These are phyloP conservation scores for Microvelia longipes DNA, from an alignment of 1,140 invertebrate genomes.

Conservation along the genomic window DNA sequence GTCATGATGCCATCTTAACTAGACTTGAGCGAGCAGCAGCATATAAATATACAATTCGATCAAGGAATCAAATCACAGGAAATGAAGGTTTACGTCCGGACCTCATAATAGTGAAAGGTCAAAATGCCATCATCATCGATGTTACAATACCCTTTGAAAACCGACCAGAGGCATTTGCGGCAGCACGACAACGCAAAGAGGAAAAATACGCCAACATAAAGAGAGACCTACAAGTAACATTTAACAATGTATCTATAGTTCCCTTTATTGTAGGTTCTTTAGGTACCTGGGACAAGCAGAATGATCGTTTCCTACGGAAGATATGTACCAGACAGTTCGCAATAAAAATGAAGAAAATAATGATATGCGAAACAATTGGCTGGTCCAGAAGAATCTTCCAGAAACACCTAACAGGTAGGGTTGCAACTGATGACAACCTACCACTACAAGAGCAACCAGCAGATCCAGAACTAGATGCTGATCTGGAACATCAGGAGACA, in stretches of 20 bases:
- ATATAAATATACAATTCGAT: neutral
- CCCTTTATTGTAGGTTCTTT: conserved; percentile 3
- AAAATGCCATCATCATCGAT: conserved; percentile 22
- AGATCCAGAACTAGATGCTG: neutral
- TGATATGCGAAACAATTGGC: conserved; percentile 20
- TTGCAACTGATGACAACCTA: neutral
- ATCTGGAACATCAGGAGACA: neutral
- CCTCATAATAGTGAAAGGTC: conserved; percentile 22
- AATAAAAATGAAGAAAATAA: conserved; percentile 18
- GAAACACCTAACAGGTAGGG: conserved; percentile 5
- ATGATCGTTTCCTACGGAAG: neutral
- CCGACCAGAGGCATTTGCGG: conserved; percentile 14
- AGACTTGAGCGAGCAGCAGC: neutral
- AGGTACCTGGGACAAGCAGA: conserved; percentile 6
- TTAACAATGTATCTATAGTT: neutral
- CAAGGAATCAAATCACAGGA: conserved; percentile 8
- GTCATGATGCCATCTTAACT: neutral
- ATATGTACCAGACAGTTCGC: neutral
- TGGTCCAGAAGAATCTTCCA: conserved; percentile 23
- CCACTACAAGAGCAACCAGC: neutral
- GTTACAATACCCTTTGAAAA: conserved; percentile 30
- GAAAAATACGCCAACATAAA: conserved; percentile 19
- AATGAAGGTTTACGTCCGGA: conserved; percentile 20
- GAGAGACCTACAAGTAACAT: neutral
- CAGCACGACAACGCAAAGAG: conserved; percentile 16